phyloP scores from a whole-genome alignment of 1,140 invertebrate genomes.

The Drosophila rufa region DNA sequence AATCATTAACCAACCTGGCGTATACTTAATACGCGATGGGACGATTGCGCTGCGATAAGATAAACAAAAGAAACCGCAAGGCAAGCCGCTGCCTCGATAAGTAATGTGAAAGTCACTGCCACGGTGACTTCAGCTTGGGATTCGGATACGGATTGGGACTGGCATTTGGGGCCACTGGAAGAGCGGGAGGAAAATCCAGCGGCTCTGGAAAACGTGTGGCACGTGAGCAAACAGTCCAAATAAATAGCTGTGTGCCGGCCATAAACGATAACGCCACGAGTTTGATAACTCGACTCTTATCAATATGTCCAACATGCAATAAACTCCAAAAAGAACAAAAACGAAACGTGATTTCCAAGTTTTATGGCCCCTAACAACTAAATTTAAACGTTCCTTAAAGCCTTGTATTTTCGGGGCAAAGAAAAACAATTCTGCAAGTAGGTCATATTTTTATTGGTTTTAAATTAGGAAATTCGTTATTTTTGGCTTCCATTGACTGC shows the following conservation, averaged over 20 bases:
- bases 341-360: slow-evolving; percentile 40
- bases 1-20: slow-evolving; percentile 36
- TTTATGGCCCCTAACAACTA: slow-evolving; percentile 35
- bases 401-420: neutral
- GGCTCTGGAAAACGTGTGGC: slow-evolving; percentile 57
- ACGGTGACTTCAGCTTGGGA: slow-evolving; percentile 21
- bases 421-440: slow-evolving; percentile 12
- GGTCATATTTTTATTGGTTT: slow-evolving; percentile 37
- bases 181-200: slow-evolving; percentile 1
- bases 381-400: slow-evolving; percentile 36
- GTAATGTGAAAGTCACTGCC: slow-evolving; percentile 48
- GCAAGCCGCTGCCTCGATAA: slow-evolving; percentile 18
- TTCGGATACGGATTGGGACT: slow-evolving; percentile 15
- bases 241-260: slow-evolving; percentile 47
- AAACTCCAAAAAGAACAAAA: slow-evolving; percentile 45
- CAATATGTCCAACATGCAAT: slow-evolving; percentile 53
- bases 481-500: neutral
- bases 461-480: slow-evolving; percentile 43
- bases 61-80: slow-evolving; percentile 43
- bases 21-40: slow-evolving; percentile 32
- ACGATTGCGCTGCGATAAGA: slow-evolving; percentile 38
- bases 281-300: slow-evolving; percentile 49
- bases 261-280: slow-evolving; percentile 44
- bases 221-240: slow-evolving; percentile 48
- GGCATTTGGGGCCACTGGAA: slow-evolving; percentile 24